Evolutionary conservation across 2,888 invertebrate species (phyloP).

Genomic region (Calameuta idolon): DNA sequence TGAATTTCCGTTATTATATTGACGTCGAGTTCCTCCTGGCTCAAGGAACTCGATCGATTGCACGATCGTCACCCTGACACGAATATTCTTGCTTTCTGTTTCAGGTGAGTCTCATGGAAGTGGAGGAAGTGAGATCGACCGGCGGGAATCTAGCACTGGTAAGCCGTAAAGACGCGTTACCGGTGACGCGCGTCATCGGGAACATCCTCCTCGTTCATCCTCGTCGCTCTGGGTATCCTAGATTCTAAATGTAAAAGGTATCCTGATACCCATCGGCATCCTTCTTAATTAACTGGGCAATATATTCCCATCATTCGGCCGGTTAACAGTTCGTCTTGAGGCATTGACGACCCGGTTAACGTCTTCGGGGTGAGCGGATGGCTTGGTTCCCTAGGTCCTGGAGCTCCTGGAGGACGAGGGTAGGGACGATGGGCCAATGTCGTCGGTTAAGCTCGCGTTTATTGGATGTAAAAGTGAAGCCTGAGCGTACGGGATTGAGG

Average conservation of each 20-base stretch:
- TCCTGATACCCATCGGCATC: conserved; percentile 43
- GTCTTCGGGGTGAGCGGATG: not conserved
- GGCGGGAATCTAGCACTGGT: conserved; percentile 1
- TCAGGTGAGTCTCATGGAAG: conserved; percentile 51
- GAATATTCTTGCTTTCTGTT: conserved; percentile 33
- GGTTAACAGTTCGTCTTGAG: conserved; percentile 31
- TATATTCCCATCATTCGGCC: conserved; percentile 39
- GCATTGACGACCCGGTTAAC: conserved; percentile 4
- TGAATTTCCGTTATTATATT: not conserved
- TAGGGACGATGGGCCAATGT: not conserved
- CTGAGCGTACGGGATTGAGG: not conserved
- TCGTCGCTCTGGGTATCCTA: not conserved
- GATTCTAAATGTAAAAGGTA: not conserved
- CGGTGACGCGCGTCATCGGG: not conserved
- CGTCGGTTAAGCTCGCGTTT: conserved; percentile 9
- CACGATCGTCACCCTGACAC: not conserved
- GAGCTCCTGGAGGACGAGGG: not conserved
- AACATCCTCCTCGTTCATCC: conserved; percentile 5
- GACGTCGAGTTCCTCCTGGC: not conserved
- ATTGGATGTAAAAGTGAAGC: conserved; percentile 15
- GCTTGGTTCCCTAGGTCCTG: not conserved
- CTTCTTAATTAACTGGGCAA: conserved; percentile 51
- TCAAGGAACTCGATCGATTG: not conserved
- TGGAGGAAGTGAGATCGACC: not conserved
- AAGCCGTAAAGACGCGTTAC: conserved; percentile 3